These are phyloP conservation scores for Pogoniulus pusillus DNA, from an alignment of 2,797 vertebrate genomes.

Conservation along the genomic window DNA sequence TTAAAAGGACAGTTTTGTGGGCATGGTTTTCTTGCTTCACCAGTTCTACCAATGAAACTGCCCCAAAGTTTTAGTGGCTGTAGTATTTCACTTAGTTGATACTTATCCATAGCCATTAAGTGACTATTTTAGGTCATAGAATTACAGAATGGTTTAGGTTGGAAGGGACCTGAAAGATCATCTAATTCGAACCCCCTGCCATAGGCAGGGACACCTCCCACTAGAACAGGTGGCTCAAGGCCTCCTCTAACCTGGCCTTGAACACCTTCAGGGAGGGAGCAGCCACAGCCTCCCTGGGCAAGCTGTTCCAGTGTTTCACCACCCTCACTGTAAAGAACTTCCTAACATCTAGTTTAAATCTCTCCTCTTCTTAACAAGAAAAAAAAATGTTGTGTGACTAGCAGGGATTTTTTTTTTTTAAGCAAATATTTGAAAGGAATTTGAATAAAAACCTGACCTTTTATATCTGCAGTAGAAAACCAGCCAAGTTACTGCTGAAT, in stretches of 20 bases:
- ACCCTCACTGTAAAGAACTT: no score
- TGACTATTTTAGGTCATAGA: not conserved
- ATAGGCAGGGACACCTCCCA: no score
- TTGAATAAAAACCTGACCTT: not conserved
- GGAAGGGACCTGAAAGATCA: no score
- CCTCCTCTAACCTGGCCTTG: no score
- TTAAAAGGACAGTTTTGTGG: not conserved
- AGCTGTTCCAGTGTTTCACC: no score
- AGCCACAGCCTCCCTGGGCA: no score
- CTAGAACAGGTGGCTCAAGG: no score
- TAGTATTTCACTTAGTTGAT: not conserved
- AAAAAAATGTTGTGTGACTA: not conserved
- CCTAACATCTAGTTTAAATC: no score
- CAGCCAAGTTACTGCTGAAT: conserved; percentile 22
- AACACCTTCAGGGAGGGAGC: no score
- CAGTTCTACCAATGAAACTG: not conserved
- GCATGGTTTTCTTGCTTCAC: not conserved
- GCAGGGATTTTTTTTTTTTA: not conserved
- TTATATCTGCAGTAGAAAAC: not conserved
- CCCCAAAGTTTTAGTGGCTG: not conserved
- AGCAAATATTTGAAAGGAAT: not conserved
- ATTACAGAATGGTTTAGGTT: no score
- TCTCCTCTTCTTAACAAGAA: not conserved
- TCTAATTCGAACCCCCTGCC: no score
- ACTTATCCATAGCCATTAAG: not conserved